Evolutionary conservation across 2,797 vertebrate species (phyloP), one percentile per base, ranked within the genome.

Genomic region (Ctenopoma multispine): DNA sequence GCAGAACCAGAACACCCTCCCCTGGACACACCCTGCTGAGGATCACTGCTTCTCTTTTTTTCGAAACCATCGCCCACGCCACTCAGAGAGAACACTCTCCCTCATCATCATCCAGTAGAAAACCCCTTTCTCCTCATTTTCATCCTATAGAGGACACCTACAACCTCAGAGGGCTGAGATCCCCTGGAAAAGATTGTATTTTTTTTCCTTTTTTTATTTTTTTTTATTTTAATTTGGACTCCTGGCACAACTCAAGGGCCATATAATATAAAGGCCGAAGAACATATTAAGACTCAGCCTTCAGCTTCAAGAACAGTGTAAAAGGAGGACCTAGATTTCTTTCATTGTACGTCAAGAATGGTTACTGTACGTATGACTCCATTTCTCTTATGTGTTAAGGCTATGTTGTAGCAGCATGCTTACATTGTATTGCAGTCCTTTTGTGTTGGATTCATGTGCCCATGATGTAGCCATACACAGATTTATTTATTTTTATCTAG

Each of bases 21-120:
- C 92, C 91, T 94, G 94, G 94, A 95, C 94, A 95, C 94, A 94
- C 94, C 94, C 94, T 94, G 92, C 89, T 87, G 92, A 93, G 94
- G 94, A 94, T 93, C 94, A 93, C 93, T 94, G 91, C 91, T 94
- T 93, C 92, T 92, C 85, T 87, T 87, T 93, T 90, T 87, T 87
- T 89, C 92, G 87, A 89, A 92, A 87, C 90, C 90, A 84, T 94
- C 94, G 94, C 94, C 94, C 93, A 95, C 93, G 92, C 93, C 87
- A 85, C 88, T 90, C 84, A 79, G 93, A 94, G 94, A 94, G 94
- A 93, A 93, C 92, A 80, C 93, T 91, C 93, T 94, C 92, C 92
- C 92, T 87, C 93, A 91, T 92, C 93, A 89, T 88, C 93, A 88
- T 92, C 91, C 90, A 91, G 91, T 89, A 93, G 90, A 93, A 93